Base-by-base conservation (phyloP, 1,140 invertebrate species). In the Bombus picipes region DNA sequence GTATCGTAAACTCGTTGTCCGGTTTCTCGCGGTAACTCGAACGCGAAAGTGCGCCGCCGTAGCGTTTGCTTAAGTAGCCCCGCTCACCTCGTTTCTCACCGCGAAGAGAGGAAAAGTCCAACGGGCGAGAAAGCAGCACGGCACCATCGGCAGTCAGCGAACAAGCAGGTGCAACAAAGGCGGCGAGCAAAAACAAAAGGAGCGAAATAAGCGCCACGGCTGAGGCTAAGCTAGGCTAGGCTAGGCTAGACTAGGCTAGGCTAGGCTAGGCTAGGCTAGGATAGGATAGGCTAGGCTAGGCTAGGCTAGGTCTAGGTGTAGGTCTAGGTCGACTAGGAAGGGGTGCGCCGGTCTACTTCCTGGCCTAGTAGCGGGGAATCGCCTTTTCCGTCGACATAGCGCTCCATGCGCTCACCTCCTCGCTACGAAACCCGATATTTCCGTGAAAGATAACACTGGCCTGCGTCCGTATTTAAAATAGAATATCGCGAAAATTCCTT, bases 281-380 rank as follows among this genome's bases (percentile, higher is more conserved):
- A 1, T 34, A 34, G 34, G 34, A 6, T 47, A 47, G 15, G 47
- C 47, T 6, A 6, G 47, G 47, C 47, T 47, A 47, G 47, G 6
- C 62, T 81, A 77, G 87, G 77, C 88, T 82, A 74, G 87, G 92
- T 92, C 91, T 92, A 92, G 93, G 94, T 94, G 91, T 94, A 94
- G 93, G 94, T 94, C 94, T 94, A 94, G 94, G 94, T 94, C 94
- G 93, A 89, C 87, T 83, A 74, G 89, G 90, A 85, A 90, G 84
- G 83, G 85, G 88, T 87, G 79, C 88, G 83, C 70, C 66, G 86
- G 81, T 91, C 83, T 88, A 89, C 92, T 92, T 92, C 88, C 90
- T 93, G 92, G 88, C 91, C 91, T 90, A 91, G 90, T 88, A 90
- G n/a, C 89, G 82, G 88, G 53, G 90, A 92, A 87, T 87, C 89